These are phyloP conservation scores for Leucophenga maculata DNA, from an alignment of 2,888 invertebrate genomes.

Conservation along the genomic window DNA sequence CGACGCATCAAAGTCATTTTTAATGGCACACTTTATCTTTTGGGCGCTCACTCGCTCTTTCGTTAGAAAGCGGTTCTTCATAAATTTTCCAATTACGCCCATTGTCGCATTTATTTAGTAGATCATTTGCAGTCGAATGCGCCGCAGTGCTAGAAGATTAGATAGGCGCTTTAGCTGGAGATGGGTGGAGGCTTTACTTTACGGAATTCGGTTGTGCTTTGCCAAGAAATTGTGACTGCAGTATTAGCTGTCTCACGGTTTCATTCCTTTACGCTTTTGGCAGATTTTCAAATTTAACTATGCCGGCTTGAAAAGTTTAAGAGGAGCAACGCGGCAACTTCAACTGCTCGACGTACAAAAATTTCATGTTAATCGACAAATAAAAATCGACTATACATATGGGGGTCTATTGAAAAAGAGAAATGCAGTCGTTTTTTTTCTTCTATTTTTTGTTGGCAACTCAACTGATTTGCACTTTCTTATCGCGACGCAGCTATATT, in stretches of 20 bases:
- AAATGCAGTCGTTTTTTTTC: background rate
- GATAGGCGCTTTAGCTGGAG: conserved; percentile 52
- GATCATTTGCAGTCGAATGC: conserved; percentile 54
- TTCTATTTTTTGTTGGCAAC: background rate
- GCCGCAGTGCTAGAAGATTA: conserved; percentile 32
- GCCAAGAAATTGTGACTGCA: no score
- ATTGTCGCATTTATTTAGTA: conserved; percentile 34
- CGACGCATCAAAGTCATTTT: background rate
- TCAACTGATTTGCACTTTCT: conserved; percentile 61
- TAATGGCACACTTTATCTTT: background rate
- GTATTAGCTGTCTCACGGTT: background rate
- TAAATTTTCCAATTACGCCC: conserved; percentile 47
- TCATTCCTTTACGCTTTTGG: conserved; percentile 31
- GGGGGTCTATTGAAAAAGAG: background rate
- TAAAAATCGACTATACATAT: conserved; percentile 37
- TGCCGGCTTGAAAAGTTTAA: background rate
- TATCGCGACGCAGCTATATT: conserved; percentile 46
- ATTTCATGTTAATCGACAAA: conserved; percentile 59
- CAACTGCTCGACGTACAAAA: conserved; percentile 34
- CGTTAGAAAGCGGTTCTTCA: conserved; percentile 29
- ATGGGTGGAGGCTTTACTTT: no score
- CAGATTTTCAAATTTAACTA: conserved; percentile 48
- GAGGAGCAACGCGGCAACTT: conserved; percentile 23
- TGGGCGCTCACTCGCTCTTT: background rate
- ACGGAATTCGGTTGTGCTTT: no score